Evolutionary conservation across 2,888 invertebrate genomes (phyloP).

Genomic region (Leptinotarsa tumamoca): DNA sequence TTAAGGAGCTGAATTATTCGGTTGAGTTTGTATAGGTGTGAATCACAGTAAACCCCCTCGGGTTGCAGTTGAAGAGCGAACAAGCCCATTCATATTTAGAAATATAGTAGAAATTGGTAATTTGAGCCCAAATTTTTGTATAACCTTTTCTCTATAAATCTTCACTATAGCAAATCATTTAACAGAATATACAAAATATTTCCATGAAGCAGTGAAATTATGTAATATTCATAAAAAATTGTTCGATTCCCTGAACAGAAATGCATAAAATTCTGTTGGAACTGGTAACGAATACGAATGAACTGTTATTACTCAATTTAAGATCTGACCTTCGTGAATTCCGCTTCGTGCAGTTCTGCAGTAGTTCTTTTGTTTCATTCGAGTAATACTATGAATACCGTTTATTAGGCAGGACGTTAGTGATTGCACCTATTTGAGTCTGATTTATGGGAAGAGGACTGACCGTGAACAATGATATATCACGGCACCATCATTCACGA

Average conservation of each 20-base stretch:
- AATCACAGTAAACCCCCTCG: no score
- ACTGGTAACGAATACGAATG: neutral
- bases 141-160: no score
- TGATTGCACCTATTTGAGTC: neutral
- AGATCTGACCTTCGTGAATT: conserved; percentile 4
- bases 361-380: neutral
- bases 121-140: no score
- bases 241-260: neutral
- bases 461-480: conserved; percentile 5
- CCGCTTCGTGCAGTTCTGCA: neutral
- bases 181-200: neutral
- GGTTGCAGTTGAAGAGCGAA: no score
- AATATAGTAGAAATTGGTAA: no score
- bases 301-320: neutral
- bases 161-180: no score
- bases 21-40: no score
- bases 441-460: neutral
- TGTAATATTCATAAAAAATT: neutral
- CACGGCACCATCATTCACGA: neutral
- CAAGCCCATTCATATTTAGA: no score
- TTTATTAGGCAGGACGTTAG: neutral
- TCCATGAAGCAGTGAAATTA: neutral
- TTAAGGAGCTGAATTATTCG: no score
- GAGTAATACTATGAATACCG: conserved; percentile 5
- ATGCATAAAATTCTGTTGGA: neutral